Evolutionary conservation across 2,888 invertebrate genomes (phyloP).

Genomic region (Xylocampa areola): DNA sequence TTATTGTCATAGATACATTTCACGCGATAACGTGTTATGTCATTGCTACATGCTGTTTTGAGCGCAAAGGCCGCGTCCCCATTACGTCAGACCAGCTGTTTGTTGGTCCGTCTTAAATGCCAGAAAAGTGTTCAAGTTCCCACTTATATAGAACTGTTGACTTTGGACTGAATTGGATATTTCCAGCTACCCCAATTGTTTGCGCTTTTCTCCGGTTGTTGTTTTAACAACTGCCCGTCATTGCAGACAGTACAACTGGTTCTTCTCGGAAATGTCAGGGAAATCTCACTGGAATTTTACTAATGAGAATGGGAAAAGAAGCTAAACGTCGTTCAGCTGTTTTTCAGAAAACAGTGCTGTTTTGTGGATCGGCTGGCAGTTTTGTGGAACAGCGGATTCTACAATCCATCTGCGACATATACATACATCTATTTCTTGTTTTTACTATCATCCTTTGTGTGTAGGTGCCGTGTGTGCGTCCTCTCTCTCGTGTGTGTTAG

Average conservation of each 20-base stretch:
- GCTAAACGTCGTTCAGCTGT: too few relatives aligned
- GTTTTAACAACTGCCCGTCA: neutral
- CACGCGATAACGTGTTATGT: slow-evolving; percentile 31
- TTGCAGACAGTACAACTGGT: neutral
- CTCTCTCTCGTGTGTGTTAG: too few relatives aligned
- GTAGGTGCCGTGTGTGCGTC: too few relatives aligned
- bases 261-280: neutral
- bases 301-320: too few relatives aligned
- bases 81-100: slow-evolving; percentile 37
- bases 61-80: slow-evolving; percentile 36
- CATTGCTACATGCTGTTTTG: slow-evolving; percentile 30
- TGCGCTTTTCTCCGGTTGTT: neutral
- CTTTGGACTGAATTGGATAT: slow-evolving; percentile 1
- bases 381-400: too few relatives aligned
- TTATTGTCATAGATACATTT: slow-evolving; percentile 29
- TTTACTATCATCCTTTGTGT: too few relatives aligned
- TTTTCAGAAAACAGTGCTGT: too few relatives aligned
- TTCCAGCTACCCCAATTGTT: neutral
- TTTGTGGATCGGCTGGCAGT: too few relatives aligned
- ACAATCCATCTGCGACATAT: too few relatives aligned
- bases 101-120: slow-evolving; percentile 21
- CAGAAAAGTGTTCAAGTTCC: slow-evolving; percentile 28
- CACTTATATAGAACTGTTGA: slow-evolving; percentile 12
- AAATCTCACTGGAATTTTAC: too few relatives aligned
- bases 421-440: too few relatives aligned